A percentile compares a stretch with the other conserved stretches of the same genome.
These are phyloP conservation scores for Serranus cabrilla DNA, from an alignment of 2,797 vertebrate genomes.

Conservation along the genomic window DNA sequence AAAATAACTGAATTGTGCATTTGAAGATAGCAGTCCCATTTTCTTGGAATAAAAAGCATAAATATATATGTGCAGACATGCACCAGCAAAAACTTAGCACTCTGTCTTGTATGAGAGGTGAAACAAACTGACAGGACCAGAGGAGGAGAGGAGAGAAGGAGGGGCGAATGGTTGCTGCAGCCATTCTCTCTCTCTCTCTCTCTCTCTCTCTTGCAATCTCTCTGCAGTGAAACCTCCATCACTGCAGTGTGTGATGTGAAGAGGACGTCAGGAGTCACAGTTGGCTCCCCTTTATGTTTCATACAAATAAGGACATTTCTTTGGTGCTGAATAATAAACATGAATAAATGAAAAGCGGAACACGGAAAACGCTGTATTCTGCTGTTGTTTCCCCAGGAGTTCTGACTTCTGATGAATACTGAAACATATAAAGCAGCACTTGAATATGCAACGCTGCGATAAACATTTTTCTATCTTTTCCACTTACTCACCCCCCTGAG, in stretches of 20 bases:
- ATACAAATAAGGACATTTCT: neutral
- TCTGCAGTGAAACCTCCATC: conserved; percentile 41
- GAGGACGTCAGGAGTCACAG: conserved; percentile 7
- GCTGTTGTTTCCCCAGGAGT: neutral
- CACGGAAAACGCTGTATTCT: neutral
- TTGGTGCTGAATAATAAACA: neutral
- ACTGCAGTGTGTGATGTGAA: conserved; percentile 34
- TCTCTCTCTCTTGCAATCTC: conserved; percentile 4
- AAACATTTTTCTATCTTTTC: conserved; percentile 19
- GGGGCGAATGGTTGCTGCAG: conserved; percentile 38
- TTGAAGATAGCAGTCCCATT: neutral
- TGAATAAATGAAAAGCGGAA: neutral
- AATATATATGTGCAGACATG: neutral
- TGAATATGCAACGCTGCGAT: neutral
- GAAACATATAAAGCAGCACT: conserved; percentile 8
- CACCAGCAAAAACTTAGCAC: conserved; percentile 31
- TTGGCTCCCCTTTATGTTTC: conserved; percentile 14
- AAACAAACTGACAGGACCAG: conserved; percentile 62
- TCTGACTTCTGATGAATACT: conserved; percentile 15
- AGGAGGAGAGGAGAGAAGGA: conserved; percentile 28
- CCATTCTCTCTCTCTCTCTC: conserved; percentile 9
- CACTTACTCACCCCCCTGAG: conserved; percentile 5
- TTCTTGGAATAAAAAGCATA: neutral
- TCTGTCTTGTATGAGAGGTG: conserved; percentile 34
- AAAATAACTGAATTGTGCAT: neutral